Evolutionary conservation across 2,888 invertebrate species (phyloP).

Genomic region (Brenthis ino): DNA sequence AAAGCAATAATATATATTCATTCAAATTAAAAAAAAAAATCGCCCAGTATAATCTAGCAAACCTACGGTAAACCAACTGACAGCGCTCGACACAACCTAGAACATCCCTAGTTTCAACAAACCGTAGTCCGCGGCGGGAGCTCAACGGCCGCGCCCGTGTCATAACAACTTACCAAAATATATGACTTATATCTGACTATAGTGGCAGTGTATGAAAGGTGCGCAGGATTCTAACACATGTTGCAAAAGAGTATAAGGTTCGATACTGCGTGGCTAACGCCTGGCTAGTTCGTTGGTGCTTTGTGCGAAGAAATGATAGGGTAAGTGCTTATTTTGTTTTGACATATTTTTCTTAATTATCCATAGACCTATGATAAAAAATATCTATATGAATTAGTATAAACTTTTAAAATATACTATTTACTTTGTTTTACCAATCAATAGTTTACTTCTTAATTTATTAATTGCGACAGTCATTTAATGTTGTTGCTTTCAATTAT

Average conservation of each 20-base stretch:
- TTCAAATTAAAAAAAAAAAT: no score
- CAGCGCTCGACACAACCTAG: conserved; percentile 24
- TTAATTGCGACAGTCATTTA: no score
- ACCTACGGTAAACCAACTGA: conserved; percentile 16
- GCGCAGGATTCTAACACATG: conserved; percentile 73
- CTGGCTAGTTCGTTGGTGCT: conserved; percentile 67
- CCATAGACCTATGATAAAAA: not conserved
- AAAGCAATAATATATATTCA: no score
- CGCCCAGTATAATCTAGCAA: not conserved
- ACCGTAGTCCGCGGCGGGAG: conserved; percentile 62
- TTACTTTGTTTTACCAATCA: not conserved
- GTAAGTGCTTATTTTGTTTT: conserved; percentile 54
- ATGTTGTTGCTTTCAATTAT: no score
- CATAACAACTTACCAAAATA: conserved; percentile 15
- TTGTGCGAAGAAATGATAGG: conserved; percentile 74
- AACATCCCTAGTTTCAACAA: conserved; percentile 53
- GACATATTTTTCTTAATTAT: not conserved
- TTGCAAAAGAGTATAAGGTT: conserved; percentile 74
- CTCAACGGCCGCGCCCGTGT: conserved; percentile 66
- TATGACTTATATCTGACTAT: conserved; percentile 44
- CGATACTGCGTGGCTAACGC: conserved; percentile 77
- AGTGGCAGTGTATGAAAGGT: conserved; percentile 47
- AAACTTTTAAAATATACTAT: not conserved
- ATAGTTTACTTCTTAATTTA: no score
- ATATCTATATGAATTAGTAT: not conserved